These are phyloP conservation scores for Eucidaris tribuloides DNA, from an alignment of 35 echinoderm and acorn worm genomes.

Conservation along the genomic window DNA sequence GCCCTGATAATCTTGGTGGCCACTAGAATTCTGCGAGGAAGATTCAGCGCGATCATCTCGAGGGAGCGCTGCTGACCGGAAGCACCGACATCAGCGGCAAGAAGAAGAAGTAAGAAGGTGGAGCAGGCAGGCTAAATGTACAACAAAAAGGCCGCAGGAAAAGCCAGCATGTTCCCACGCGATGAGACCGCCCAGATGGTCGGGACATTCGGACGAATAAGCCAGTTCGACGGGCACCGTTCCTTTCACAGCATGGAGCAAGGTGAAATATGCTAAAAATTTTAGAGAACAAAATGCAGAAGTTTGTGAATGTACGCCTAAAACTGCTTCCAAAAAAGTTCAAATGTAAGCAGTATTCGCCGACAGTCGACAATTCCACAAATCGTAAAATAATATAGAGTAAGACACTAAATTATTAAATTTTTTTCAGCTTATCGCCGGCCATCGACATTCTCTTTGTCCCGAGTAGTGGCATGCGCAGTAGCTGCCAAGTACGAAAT, in stretches of 20 bases:
- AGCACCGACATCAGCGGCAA: constrained; percentile 60
- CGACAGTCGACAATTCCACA: no score
- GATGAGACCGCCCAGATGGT: constrained; percentile 67
- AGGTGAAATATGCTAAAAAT: no score
- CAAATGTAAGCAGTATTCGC: no score
- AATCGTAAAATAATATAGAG: no score
- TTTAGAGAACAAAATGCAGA: no score
- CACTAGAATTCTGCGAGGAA: constrained; percentile 42
- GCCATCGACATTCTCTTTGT: no score
- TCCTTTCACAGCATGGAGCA: constrained; percentile 78
- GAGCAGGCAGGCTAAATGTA: constrained; percentile 49
- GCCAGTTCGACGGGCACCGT: constrained; percentile 38
- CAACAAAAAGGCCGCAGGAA: constrained; percentile 63
- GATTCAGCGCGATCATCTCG: constrained; percentile 50
- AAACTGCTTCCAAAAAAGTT: no score
- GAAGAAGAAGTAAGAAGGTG: constrained; percentile 82
- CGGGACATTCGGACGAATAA: constrained; percentile 37
- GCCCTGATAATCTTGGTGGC: constrained; percentile 59
- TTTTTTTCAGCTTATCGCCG: no score
- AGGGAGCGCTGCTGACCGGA: constrained; percentile 62
- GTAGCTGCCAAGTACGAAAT: no score
- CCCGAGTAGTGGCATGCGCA: no score
- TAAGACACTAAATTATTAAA: no score
- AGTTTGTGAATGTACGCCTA: no score
- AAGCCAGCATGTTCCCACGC: constrained; percentile 84